Base-by-base conservation (phyloP, 2,797 vertebrate species). In the Trematomus bernacchii region DNA sequence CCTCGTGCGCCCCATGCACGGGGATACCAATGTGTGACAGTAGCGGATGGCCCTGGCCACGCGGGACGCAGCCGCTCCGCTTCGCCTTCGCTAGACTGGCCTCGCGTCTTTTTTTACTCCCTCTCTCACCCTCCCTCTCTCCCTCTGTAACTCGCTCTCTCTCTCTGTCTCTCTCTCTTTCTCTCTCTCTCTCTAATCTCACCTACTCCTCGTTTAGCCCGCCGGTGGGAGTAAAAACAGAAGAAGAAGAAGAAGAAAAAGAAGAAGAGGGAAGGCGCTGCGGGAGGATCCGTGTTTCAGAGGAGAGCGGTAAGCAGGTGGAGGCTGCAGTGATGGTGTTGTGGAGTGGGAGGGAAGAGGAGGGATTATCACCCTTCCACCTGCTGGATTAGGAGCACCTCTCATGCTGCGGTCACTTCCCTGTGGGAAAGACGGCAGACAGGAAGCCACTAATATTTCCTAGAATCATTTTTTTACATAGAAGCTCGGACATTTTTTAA, bases 1-100 rank as follows among this genome's bases (percentile, higher is more conserved):
- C 79, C 88, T 76, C 83, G 83, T 90, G 91, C 87, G 90, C 75
- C 94, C 92, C 94, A 79, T 73, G 83, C 86, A 79, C 86, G 53
- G 85, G 85, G 84, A 84, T 80, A 77, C 79, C 50, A 23, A 7
- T 66, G 89, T 76, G 92, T 91, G 93, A 91, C 91, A 94, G 94
- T 86, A 86, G 91, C 90, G 89, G 80, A 94, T 94, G 95, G 93
- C 94, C 90, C 82, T 91, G 93, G 92, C 93, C 91, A 92, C 84
- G 92, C 90, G 89, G 91, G 92, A 92, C 81, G 90, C 93, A 91
- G 90, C 91, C 85, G 84, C 91, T 92, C 89, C 82, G 88, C 91
- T 92, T 90, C 85, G 89, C 87, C 91, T 86, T 86, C 74, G 82
- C 73, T 89, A 92, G 86, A 85, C 80, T 84, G 75, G 76, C 76